Evolutionary conservation across 2,113 vertebrate genomes (phyloP).

Genomic region (Chaetorhynchus papuensis): DNA sequence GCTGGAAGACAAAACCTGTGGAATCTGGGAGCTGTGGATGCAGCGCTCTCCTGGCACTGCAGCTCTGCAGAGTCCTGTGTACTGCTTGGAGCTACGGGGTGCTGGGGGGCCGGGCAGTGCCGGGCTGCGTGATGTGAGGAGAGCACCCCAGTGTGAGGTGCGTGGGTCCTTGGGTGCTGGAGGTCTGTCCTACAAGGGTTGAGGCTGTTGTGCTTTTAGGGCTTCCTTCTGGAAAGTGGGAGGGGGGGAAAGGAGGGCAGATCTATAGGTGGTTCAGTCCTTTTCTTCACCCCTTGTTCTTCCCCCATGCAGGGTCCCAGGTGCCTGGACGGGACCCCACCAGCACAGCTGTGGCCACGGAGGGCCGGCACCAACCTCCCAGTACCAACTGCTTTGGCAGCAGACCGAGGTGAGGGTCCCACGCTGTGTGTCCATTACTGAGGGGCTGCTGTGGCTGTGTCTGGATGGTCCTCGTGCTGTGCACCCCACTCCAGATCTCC

Average conservation of each 20-base stretch:
- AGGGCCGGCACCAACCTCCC: conserved; percentile 53
- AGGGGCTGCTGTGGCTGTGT: neutral
- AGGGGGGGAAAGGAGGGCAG: neutral
- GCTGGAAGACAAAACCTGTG: neutral
- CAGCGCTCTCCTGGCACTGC: neutral
- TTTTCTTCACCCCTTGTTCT: neutral
- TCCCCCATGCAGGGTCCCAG: conserved; percentile 57
- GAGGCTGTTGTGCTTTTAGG: neutral
- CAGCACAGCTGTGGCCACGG: neutral
- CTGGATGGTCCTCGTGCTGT: neutral
- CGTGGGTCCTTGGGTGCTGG: neutral
- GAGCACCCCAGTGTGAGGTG: neutral
- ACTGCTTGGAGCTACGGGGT: rapidly evolving
- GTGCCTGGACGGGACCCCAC: conserved; percentile 44
- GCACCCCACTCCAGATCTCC: neutral
- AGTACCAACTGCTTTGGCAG: conserved; percentile 73
- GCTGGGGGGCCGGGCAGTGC: neutral
- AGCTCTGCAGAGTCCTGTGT: neutral
- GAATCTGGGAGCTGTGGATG: neutral
- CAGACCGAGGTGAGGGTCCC: conserved; percentile 64
- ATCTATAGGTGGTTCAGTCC: neutral
- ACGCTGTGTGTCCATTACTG: rapidly evolving
- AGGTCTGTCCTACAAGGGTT: neutral
- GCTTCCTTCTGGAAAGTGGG: neutral
- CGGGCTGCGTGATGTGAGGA: neutral